These are phyloP conservation scores for Melanotaenia parkinsoni DNA, from an alignment of 2,797 vertebrate species.

Conservation along the genomic window DNA sequence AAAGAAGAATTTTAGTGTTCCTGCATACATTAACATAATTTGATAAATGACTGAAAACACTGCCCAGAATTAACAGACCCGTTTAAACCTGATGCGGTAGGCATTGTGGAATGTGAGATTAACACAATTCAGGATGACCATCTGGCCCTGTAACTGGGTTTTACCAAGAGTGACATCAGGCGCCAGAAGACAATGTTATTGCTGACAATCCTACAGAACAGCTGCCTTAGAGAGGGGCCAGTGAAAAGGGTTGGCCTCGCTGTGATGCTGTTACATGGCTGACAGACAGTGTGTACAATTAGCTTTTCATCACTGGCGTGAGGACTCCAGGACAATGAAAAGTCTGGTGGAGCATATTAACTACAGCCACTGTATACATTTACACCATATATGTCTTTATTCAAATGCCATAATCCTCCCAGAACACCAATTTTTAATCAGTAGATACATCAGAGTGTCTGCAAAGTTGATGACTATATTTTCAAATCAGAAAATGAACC, in stretches of 20 bases:
- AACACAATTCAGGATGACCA: slow-evolving; percentile 45
- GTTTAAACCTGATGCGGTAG: slow-evolving; percentile 27
- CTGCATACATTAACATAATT: neutral
- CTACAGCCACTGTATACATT: slow-evolving; percentile 24
- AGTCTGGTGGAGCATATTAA: slow-evolving; percentile 15
- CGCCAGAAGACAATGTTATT: slow-evolving; percentile 82
- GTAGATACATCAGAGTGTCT: neutral
- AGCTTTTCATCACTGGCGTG: slow-evolving; percentile 55
- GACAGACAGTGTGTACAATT: slow-evolving; percentile 53
- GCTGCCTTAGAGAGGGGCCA: slow-evolving; percentile 71
- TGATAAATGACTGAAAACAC: neutral
- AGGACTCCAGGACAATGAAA: slow-evolving; percentile 46
- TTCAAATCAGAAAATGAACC: neutral
- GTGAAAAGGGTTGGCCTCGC: slow-evolving; percentile 56
- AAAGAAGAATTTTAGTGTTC: neutral
- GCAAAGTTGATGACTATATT: neutral
- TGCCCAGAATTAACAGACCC: neutral
- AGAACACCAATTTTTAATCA: neutral
- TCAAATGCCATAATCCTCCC: neutral
- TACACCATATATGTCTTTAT: neutral
- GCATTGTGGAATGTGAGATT: slow-evolving; percentile 26
- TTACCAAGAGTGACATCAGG: slow-evolving; percentile 76
- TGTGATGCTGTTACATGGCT: slow-evolving; percentile 20
- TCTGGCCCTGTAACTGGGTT: slow-evolving; percentile 62
- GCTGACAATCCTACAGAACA: slow-evolving; percentile 77